Percentiles rank a stretch among this genome's conserved stretches.
These are phyloP conservation scores for Origma solitaria DNA, from an alignment of 2,113 vertebrate species.

Conservation along the genomic window DNA sequence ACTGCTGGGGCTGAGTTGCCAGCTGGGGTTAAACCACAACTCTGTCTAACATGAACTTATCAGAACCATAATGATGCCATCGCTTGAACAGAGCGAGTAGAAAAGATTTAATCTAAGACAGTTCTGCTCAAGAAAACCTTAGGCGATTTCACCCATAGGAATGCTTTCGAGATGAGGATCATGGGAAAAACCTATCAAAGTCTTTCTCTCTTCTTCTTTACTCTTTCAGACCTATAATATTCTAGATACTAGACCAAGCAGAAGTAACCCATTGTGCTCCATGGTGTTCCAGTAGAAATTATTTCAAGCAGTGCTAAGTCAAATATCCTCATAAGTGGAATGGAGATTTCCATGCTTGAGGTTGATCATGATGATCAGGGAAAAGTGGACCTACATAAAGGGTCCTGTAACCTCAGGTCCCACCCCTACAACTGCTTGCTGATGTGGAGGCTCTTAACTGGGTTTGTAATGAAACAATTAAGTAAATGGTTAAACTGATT, in stretches of 20 bases:
- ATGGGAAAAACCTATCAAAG: constrained; percentile 26
- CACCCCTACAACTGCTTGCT: background rate
- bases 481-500: background rate
- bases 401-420: background rate
- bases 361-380: background rate
- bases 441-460: background rate
- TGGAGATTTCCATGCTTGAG: background rate
- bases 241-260: background rate
- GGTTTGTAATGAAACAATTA: background rate
- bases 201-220: constrained; percentile 45
- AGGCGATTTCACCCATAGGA: constrained; percentile 55
- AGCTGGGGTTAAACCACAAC: background rate
- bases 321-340: background rate
- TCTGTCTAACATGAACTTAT: constrained; percentile 31
- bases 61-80: constrained; percentile 48
- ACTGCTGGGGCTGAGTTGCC: background rate
- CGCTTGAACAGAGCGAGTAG: constrained; percentile 18
- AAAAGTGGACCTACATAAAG: background rate
- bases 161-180: constrained; percentile 53
- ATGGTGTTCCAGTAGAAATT: background rate
- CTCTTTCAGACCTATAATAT: background rate
- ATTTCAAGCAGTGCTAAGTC: background rate
- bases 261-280: background rate
- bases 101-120: constrained; percentile 54
- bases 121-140: constrained; percentile 69